These are phyloP conservation scores for Trissolcus brochymenae DNA, from an alignment of 2,888 invertebrate species.

Conservation along the genomic window DNA sequence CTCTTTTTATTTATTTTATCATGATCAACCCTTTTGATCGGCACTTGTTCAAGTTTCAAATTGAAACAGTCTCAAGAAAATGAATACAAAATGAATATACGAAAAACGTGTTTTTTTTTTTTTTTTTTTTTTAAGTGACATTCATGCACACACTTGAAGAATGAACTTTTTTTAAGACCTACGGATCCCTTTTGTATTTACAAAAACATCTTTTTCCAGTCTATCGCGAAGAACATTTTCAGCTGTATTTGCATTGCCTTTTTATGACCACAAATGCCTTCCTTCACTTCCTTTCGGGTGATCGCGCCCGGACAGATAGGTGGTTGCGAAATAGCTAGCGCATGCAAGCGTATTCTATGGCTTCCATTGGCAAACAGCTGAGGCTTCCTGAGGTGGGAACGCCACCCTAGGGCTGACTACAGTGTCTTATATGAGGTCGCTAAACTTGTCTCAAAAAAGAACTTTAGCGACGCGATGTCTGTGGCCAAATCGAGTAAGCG, in stretches of 20 bases:
- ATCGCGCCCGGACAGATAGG: conserved; percentile 28
- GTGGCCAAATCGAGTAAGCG: conserved; percentile 39
- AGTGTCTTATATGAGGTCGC: conserved; percentile 53
- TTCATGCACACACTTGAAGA: too few relatives aligned
- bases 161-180: too few relatives aligned
- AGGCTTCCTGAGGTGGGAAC: conserved; percentile 59
- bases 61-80: too few relatives aligned
- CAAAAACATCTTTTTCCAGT: too few relatives aligned
- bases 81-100: too few relatives aligned
- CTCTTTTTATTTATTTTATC: not conserved
- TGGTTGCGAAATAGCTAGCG: conserved; percentile 38
- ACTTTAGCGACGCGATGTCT: conserved; percentile 25
- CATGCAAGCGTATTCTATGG: conserved; percentile 52
- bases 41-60: too few relatives aligned
- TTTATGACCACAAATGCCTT: conserved; percentile 27
- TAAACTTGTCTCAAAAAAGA: conserved; percentile 50
- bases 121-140: too few relatives aligned
- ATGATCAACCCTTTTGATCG: not conserved
- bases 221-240: conserved; percentile 1
- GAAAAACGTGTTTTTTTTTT: too few relatives aligned
- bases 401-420: conserved; percentile 45
- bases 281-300: conserved; percentile 18
- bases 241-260: conserved; percentile 27
- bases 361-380: conserved; percentile 65
- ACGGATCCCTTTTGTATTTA: too few relatives aligned